Base-by-base conservation (phyloP, 37 sponge, comb jelly and placozoan genomes). In the Aphrocallistes beatrix region DNA sequence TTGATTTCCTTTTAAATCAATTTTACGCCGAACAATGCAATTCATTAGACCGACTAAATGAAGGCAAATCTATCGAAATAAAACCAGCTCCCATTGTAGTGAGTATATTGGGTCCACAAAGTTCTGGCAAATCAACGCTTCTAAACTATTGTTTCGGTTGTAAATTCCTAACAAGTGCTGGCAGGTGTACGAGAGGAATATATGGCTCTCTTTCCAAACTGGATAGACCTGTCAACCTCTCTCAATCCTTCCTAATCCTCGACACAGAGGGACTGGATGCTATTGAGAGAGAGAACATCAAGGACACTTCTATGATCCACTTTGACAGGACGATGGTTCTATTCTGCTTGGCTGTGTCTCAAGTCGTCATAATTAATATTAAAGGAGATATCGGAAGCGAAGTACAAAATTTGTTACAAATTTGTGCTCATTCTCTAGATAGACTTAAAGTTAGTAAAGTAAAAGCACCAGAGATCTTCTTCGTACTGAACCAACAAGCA, bases 401-500 rank as follows among this genome's bases (percentile, higher is more conserved):
- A 30, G n/a, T 60, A 30, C 75, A 60, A 30, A 60, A 60, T 30
- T 28, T 60, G 75, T 13, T 60, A 60, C 75, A 60, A 30, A 60
- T 60, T 25, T 60, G 75, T 60, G 75, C 75, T 32, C n/a, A 60
- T 13, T 21, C 75, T 60, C 75, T 60, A 13, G n/a, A 60, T 30
- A 60, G n/a, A 60, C 75, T 60, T 19, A 60, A 60, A 60, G 75
- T 60, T 3, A 60, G 75, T 19, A 60, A 60, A 13, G 75, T 60
- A 60, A 6, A 19, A 19, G 32, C 75, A 19, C 75, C 75, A 3
- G n/a, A 60, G 34, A 60, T 60, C 8, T 60, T 60, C 75, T 60
- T 60, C n/a, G 75, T 60, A 60, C 34, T 60, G 34, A 60, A 60
- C n/a, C 75, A 60, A 60, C 75, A 60, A 60, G 75, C 75, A 60